Base-by-base conservation (phyloP, 2,797 vertebrate genomes). In the Rallus crepitans region DNA sequence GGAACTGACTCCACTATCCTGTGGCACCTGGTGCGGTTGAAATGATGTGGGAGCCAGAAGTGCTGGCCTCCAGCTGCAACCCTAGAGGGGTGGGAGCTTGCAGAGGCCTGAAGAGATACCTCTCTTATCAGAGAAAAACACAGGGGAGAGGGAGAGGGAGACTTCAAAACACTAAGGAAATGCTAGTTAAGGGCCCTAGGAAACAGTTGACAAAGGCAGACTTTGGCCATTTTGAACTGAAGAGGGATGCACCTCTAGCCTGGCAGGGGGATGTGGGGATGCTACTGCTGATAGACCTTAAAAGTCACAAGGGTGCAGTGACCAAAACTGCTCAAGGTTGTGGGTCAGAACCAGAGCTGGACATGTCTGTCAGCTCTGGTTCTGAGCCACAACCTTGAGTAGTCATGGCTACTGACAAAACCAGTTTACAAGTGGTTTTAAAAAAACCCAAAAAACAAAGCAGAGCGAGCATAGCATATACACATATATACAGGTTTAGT, bases 201-300 rank as follows among this genome's bases (percentile, higher is more conserved):
- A 61, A 88, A 27, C 16, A 39, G 16, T 1, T 69, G 45, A 37
- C 27, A 16, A 37, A 45, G 63, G 48, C 6, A 79, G 23, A 35
- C 18, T 11, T 0, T 27, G 56, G 47, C 24, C 18, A 9, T 80
- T 89, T 80, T 37, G 35, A 65, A 52, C 35, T 5, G 4, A 81
- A 72, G 28, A 48, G 8, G 12, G 24, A 37, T 31, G 7, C 20
- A 17, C 13, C 27, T 82, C 15, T 24, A 15, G 17, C 14, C 0
- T 4, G 7, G 28, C 1, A 11, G 2, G 0, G 11, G 9, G 3
- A 4, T 25, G 13, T 1, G 10, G 20, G 24, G 28, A 27, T 27
- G 15, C 27, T 39, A 5, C 27, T 80, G 45, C 76, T 66, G 20
- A 24, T 19, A 61, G 31, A 79, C 14, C 12, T n/a, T 20, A 11